Evolutionary conservation across 2,113 vertebrate genomes (phyloP).

Genomic region (Polyodon spathula): DNA sequence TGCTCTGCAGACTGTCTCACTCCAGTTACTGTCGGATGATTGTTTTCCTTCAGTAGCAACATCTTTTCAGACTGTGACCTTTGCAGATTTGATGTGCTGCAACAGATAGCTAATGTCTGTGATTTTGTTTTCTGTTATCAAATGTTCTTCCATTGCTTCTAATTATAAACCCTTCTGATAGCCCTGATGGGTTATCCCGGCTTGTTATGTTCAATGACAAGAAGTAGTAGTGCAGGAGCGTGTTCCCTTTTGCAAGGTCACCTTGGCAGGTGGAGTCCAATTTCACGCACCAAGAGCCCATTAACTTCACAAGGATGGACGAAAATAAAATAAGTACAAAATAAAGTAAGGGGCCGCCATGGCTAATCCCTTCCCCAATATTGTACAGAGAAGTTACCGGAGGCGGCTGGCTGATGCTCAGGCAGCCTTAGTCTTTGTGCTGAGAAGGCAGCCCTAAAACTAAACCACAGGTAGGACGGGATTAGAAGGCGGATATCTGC

Average conservation of each 20-base stretch:
- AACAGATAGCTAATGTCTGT: not conserved
- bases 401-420: not conserved
- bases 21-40: not conserved
- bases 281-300: not conserved
- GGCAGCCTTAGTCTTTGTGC: not conserved
- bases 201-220: slow-evolving; percentile 9
- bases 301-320: slow-evolving; percentile 3
- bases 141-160: slow-evolving; percentile 11
- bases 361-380: not conserved
- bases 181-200: slow-evolving; percentile 5
- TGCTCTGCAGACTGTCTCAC: not conserved
- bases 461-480: not conserved
- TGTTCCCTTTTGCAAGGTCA: slow-evolving; percentile 15
- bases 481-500: not conserved
- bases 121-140: slow-evolving; percentile 6
- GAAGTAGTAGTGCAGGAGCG: not conserved
- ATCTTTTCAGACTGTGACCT: not conserved
- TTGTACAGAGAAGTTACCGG: not conserved
- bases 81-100: not conserved
- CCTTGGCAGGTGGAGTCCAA: slow-evolving; percentile 16
- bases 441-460: too few relatives aligned
- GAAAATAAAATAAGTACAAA: not conserved
- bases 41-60: not conserved
- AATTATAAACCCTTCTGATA: slow-evolving; percentile 8
- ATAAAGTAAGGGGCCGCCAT: not conserved